Conservation (phyloP, 2,888 invertebrate species). For the Sesamia inferens region DNA sequence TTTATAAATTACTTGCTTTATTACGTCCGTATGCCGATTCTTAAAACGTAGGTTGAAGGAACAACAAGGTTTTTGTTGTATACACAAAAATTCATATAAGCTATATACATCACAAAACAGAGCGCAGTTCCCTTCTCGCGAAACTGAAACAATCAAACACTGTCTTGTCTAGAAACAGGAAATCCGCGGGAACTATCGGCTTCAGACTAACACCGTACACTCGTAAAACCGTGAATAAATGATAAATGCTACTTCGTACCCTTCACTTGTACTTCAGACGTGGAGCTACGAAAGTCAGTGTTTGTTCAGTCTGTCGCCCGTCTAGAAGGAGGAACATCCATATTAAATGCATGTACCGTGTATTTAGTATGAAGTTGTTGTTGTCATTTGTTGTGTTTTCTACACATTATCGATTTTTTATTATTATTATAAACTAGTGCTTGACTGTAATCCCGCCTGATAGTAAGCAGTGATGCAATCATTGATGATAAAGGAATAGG, state of each 20-base stretch:
- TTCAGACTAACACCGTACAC: conserved; percentile 73
- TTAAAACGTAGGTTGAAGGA: too few species aligned
- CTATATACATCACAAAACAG: conserved; percentile 22
- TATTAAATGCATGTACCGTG: conserved; percentile 26
- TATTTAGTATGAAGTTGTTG: background rate
- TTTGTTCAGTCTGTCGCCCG: conserved; percentile 56
- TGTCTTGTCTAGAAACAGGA: conserved; percentile 60
- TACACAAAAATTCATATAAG: background rate
- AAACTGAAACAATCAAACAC: conserved; percentile 61
- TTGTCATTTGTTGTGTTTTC: background rate
- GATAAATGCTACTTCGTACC: conserved; percentile 79
- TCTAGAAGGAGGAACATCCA: conserved; percentile 37
- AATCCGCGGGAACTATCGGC: conserved; percentile 61
- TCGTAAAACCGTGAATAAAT: conserved; percentile 81
- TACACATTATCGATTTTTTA: background rate
- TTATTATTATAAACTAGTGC: too few species aligned
- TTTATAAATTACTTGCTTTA: too few species aligned
- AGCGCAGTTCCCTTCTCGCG: conserved; percentile 23
- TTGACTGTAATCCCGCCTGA: too few species aligned
- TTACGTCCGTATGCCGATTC: too few species aligned
- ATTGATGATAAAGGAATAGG: too few species aligned
- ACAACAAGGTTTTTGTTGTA: too few species aligned
- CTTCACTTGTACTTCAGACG: conserved; percentile 64
- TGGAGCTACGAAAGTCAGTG: conserved; percentile 67
- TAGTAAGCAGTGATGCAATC: too few species aligned